A percentile compares a stretch with the other conserved stretches of the same genome.
Evolutionary conservation across 1,140 invertebrate genomes (phyloP).

Genomic region (Cydia amplana): DNA sequence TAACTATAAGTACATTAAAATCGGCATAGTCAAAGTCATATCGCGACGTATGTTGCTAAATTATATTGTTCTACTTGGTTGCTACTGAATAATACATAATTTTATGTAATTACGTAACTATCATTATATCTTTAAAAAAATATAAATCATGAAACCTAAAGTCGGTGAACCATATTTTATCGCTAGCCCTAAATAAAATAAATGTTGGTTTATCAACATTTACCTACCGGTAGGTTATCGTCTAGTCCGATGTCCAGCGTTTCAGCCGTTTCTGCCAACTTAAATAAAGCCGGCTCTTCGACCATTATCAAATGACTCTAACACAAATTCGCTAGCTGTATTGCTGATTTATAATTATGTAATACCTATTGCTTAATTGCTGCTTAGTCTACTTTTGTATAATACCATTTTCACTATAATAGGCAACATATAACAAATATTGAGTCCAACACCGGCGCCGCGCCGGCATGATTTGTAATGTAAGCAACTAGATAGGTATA

Average conservation of each 20-base stretch:
- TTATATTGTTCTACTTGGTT: too few species aligned
- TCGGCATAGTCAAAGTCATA: too few species aligned
- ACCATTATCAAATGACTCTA: background rate
- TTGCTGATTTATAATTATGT: background rate
- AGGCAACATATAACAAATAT: background rate
- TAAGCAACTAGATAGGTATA: background rate
- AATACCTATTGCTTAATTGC: background rate
- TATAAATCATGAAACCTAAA: background rate
- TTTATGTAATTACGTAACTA: background rate
- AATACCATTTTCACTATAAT: background rate
- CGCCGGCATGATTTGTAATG: background rate
- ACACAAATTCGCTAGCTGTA: background rate
- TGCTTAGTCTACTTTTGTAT: background rate
- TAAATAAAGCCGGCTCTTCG: background rate
- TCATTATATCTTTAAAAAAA: background rate
- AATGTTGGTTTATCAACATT: constrained; percentile 26
- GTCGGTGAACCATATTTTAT: constrained; percentile 7
- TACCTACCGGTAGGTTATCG: constrained; percentile 27
- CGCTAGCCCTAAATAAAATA: constrained; percentile 20
- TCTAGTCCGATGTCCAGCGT: constrained; percentile 9
- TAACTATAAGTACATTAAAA: too few species aligned
- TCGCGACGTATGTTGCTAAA: too few species aligned
- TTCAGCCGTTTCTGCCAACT: background rate
- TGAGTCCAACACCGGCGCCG: background rate
- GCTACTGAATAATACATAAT: too few species aligned